A percentile compares a stretch with the other conserved stretches of the same genome.
These are phyloP conservation scores for Adela reaumurella DNA, from an alignment of 2,888 invertebrate genomes.

Conservation along the genomic window DNA sequence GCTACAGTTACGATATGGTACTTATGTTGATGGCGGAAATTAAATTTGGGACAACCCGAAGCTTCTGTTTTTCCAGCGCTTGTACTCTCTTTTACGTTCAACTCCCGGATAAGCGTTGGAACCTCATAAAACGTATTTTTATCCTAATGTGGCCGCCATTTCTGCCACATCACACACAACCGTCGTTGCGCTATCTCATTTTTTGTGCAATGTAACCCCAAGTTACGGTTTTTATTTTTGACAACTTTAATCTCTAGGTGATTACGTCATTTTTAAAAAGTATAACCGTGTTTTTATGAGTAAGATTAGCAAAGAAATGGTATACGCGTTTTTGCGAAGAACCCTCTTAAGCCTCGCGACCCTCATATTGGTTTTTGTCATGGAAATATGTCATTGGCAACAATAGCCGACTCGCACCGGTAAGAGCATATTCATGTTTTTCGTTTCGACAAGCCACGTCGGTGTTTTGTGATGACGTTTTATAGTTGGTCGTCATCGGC, in stretches of 20 bases:
- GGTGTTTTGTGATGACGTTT: slow-evolving; percentile 31
- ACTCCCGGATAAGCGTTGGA: neutral
- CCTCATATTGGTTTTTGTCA: neutral
- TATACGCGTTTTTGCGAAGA: too few species aligned
- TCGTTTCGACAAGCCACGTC: neutral
- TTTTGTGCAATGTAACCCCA: too few species aligned
- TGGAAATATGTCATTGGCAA: neutral
- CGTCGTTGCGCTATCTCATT: too few species aligned
- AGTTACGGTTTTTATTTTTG: too few species aligned
- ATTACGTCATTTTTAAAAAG: too few species aligned
- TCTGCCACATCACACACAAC: too few species aligned
- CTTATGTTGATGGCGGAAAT: neutral
- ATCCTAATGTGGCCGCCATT: too few species aligned
- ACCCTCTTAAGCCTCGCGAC: too few species aligned
- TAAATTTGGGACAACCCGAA: neutral
- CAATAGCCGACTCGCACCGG: neutral
- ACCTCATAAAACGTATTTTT: too few species aligned
- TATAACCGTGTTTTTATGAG: too few species aligned
- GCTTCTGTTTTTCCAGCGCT: neutral
- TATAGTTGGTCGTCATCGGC: slow-evolving; percentile 48
- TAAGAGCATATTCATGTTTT: neutral
- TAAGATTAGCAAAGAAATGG: too few species aligned
- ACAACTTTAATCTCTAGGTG: too few species aligned
- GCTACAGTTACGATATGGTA: neutral
- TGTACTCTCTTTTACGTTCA: neutral